A percentile compares a stretch with the other conserved stretches of the same genome.
Evolutionary conservation across 2,113 vertebrate species (phyloP).

Genomic region (Tachysurus vachellii): DNA sequence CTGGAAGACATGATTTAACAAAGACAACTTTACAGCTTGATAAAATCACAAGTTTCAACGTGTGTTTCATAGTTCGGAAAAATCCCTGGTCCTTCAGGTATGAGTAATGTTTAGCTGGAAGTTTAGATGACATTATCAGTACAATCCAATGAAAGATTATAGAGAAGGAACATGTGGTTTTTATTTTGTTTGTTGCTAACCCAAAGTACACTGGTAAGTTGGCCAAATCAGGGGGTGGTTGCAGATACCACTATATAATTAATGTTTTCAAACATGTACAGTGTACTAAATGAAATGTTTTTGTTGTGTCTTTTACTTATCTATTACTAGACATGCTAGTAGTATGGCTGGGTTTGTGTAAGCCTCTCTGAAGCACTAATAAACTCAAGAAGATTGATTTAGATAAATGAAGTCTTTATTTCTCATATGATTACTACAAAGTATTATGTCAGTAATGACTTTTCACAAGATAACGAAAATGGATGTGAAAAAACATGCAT

Average conservation of each 20-base stretch:
- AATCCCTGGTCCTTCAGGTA: background rate
- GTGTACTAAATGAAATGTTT: background rate
- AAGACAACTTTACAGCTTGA: background rate
- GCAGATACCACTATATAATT: background rate
- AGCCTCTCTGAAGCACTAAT: background rate
- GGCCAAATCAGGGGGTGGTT: background rate
- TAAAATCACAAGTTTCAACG: background rate
- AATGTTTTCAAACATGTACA: no score
- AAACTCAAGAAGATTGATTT: background rate
- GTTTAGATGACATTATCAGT: background rate
- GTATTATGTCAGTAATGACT: conserved; percentile 10
- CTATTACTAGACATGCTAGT: background rate
- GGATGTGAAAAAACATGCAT: conserved; percentile 40
- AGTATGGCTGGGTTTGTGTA: background rate
- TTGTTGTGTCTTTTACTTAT: background rate
- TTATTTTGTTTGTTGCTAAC: background rate
- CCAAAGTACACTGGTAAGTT: background rate
- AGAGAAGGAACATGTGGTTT: background rate
- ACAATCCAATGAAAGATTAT: background rate
- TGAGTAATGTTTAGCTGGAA: background rate
- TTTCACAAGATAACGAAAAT: background rate
- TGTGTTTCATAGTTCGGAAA: background rate
- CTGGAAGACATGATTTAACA: background rate
- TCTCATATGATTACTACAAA: conserved; percentile 25
- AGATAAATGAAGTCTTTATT: conserved; percentile 39